These are phyloP conservation scores for Spicauda simplicius DNA, from an alignment of 2,888 invertebrate species.

Conservation along the genomic window DNA sequence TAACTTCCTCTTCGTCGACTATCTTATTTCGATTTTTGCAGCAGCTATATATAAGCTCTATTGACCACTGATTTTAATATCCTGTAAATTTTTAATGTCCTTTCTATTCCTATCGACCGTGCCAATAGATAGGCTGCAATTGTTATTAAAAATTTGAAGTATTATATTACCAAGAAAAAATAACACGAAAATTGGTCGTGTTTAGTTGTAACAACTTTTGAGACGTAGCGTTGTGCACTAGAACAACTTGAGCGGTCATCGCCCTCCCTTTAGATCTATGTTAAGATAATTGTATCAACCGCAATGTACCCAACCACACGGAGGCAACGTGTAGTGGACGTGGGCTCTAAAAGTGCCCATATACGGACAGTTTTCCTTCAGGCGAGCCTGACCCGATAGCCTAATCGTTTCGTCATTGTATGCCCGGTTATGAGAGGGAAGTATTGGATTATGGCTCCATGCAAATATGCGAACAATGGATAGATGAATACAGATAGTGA, in stretches of 20 bases:
- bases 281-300: conserved; percentile 79
- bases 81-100: too few species aligned
- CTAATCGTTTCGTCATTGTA: conserved; percentile 36
- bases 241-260: conserved; percentile 66
- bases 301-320: conserved; percentile 68
- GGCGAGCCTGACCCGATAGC: conserved; percentile 33
- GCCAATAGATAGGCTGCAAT: not conserved
- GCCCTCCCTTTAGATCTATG: conserved; percentile 74
- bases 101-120: too few species aligned
- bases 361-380: conserved; percentile 37
- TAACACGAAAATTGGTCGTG: conserved; percentile 33
- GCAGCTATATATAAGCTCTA: too few species aligned
- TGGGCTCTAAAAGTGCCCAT: conserved; percentile 40
- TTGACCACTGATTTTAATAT: too few species aligned
- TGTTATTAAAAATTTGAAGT: not conserved
- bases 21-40: too few species aligned
- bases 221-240: conserved; percentile 54
- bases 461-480: conserved; percentile 16
- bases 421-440: conserved; percentile 33
- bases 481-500: not conserved
- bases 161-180: conserved; percentile 14
- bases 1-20: too few species aligned
- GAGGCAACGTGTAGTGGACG: conserved; percentile 56
- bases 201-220: conserved; percentile 47
- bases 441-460: conserved; percentile 31